Base-by-base conservation (phyloP, 1,140 invertebrate species). In the Sminthurinus signatus region DNA sequence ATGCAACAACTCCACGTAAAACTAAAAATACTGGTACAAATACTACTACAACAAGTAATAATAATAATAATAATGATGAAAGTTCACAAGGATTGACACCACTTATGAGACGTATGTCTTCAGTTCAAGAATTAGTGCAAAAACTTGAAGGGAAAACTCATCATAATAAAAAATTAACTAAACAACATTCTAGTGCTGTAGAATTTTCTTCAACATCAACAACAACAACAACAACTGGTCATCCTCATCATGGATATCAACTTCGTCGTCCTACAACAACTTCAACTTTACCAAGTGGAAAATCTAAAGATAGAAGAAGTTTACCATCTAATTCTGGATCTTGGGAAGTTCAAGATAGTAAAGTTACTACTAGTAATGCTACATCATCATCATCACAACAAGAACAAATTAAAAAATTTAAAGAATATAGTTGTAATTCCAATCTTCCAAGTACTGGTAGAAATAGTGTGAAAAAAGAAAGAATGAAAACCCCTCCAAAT, bases 61-160 rank as follows among this genome's bases (percentile, higher is more conserved):
- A 2, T 17, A 50, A 27, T 14, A 21, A 25, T 44, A 50, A 19
- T 10, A 19, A 25, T 12, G 8, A 23, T 8, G 43, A 23, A 42
- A 29, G 44, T 27, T 29, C 27, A 25, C 28, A 50, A 27, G 44
- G 44, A 23, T 12, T 21, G 5, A n/a, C 44, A n/a, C 51, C 54
- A 10, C 10, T 56, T 28, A 32, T 70, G 19, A 29, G 67, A 25
- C 42, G 67, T 8, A 69, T 69, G 59, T 69, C 67, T 10, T 67
- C 65, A 1, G 65, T 67, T 3, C 65, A 71, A 44, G 65, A 71
- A 43, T 43, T 68, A 21, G 65, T 68, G 15, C 58, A 71, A 28
- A 57, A 55, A 27, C 36, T 71, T 31, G 39, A 55, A 17, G 50
- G 0, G 27, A 48, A 43, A 39, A 29, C 28, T n/a, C 55, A 46